These are phyloP conservation scores for Onychomys torridus DNA, from an alignment of 2,797 vertebrate species.

Conservation along the genomic window DNA sequence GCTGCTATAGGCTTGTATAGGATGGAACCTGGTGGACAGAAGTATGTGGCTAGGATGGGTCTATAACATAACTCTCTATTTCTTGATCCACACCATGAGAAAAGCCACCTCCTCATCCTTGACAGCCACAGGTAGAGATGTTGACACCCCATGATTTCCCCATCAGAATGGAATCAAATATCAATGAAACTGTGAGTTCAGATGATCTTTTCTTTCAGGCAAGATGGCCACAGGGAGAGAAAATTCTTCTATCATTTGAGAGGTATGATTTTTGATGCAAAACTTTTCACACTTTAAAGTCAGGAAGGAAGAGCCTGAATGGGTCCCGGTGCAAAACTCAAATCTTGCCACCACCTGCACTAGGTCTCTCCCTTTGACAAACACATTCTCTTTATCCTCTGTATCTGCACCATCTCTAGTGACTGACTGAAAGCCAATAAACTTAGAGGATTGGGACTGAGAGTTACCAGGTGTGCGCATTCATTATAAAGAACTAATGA, in stretches of 20 bases:
- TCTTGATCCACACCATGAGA: neutral
- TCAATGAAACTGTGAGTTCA: neutral
- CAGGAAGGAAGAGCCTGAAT: conserved; percentile 38
- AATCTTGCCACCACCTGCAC: conserved; percentile 29
- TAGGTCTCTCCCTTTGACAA: conserved; percentile 17
- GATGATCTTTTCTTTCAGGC: neutral
- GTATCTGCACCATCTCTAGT: neutral
- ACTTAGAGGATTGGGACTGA: neutral
- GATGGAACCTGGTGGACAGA: neutral
- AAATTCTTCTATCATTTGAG: neutral
- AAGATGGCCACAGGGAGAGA: neutral
- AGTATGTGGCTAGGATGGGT: neutral
- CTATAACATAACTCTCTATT: neutral
- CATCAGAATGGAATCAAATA: neutral
- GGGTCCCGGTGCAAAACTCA: conserved; percentile 4
- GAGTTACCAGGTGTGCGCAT: conserved; percentile 47
- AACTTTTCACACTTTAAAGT: neutral
- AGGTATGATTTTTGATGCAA: neutral
- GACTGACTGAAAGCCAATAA: conserved; percentile 37
- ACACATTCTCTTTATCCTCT: neutral
- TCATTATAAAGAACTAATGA: conserved; percentile 60
- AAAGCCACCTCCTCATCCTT: neutral
- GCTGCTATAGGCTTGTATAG: neutral
- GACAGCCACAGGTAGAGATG: neutral
- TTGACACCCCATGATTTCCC: neutral